phyloP scores from a whole-genome alignment of 2,888 invertebrate species.

The Phragmatobia fuliginosa region DNA sequence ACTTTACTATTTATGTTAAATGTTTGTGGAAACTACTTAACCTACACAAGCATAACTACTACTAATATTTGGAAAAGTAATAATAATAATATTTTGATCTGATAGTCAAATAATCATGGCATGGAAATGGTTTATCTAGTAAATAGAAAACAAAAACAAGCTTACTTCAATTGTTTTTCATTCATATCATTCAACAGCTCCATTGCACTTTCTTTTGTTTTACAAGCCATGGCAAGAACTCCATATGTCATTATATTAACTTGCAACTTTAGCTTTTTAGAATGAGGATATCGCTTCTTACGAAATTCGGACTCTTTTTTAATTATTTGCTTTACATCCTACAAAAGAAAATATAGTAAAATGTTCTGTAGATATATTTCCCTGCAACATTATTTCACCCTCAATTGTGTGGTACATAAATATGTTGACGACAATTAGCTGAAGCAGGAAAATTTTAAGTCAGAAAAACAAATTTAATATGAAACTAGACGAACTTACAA shows the following conservation, averaged over 20 bases:
- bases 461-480: neutral
- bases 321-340: constrained; percentile 87
- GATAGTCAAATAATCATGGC: no score
- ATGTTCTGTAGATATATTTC: neutral
- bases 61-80: no score
- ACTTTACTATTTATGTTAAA: no score
- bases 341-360: constrained; percentile 40
- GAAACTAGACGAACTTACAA: constrained; percentile 79
- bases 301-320: constrained; percentile 76
- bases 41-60: no score
- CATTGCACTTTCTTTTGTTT: constrained; percentile 87
- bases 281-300: constrained; percentile 66
- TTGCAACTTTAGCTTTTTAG: constrained; percentile 80
- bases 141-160: neutral
- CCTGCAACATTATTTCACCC: neutral
- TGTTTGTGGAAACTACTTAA: no score
- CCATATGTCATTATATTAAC: constrained; percentile 95
- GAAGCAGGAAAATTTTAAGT: neutral
- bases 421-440: neutral
- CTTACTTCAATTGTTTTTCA: constrained; percentile 88
- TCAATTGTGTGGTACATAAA: neutral
- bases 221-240: constrained; percentile 93
- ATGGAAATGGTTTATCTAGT: neutral
- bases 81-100: no score
- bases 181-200: constrained; percentile 91